These are phyloP conservation scores for Cryptotermes secundus DNA, from an alignment of 1,140 invertebrate species.

Conservation along the genomic window DNA sequence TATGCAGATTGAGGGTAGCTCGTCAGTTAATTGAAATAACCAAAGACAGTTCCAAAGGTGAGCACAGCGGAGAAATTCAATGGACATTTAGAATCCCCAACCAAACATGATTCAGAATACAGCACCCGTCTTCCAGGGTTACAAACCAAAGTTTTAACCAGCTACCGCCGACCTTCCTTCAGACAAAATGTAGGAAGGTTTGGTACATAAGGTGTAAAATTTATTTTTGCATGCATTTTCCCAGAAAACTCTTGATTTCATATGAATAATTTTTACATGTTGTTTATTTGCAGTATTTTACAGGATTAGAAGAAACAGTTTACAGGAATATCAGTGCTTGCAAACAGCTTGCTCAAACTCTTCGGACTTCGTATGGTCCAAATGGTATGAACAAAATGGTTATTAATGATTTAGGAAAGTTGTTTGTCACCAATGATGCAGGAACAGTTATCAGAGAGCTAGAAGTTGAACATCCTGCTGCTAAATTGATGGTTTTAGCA, in stretches of 20 bases:
- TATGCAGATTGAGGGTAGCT: too few species aligned
- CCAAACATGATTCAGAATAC: too few species aligned
- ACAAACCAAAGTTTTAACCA: too few species aligned
- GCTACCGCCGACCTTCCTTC: too few species aligned
- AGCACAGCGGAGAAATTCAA: too few species aligned
- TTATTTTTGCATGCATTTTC: slow-evolving; percentile 3
- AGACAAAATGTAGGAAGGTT: too few species aligned
- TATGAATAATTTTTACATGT: background rate
- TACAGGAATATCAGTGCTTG: slow-evolving; percentile 95
- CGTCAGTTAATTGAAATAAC: too few species aligned
- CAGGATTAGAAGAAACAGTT: slow-evolving; percentile 96
- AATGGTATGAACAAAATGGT: slow-evolving; percentile 99
- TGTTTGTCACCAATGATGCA: slow-evolving; percentile 99
- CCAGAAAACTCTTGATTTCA: background rate
- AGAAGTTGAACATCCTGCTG: slow-evolving; percentile 98
- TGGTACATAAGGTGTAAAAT: slow-evolving; percentile 37
- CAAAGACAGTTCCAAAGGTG: too few species aligned
- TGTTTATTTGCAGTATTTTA: slow-evolving; percentile 76
- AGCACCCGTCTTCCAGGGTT: too few species aligned
- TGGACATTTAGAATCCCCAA: too few species aligned
- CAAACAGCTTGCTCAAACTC: slow-evolving; percentile 90
- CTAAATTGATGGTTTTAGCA: slow-evolving; percentile 93
- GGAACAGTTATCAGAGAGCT: slow-evolving; percentile 96
- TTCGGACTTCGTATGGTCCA: slow-evolving; percentile 94
- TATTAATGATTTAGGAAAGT: slow-evolving; percentile 97